Conservation (phyloP, 2,888 invertebrate species). For the Bellardia pandia region DNA sequence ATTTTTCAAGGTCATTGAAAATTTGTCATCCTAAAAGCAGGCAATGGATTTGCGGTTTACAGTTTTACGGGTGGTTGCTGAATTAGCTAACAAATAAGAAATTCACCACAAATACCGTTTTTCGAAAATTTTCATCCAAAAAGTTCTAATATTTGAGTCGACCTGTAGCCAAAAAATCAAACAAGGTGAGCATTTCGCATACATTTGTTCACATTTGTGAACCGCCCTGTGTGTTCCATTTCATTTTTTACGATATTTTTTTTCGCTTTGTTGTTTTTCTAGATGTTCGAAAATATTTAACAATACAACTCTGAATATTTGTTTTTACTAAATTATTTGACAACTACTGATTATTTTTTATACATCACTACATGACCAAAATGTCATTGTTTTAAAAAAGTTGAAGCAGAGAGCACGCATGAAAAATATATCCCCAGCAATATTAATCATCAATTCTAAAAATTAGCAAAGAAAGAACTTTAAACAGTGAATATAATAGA, state of each 20-base stretch:
- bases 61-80: no score
- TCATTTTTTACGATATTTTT: not conserved
- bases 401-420: constrained; percentile 40
- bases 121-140: no score
- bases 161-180: no score
- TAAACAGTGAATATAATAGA: constrained; percentile 32
- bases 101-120: no score
- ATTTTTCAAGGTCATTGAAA: no score
- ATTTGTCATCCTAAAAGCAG: no score
- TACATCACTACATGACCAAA: constrained; percentile 46
- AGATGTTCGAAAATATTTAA: constrained; percentile 12
- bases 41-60: no score
- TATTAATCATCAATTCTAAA: constrained; percentile 60
- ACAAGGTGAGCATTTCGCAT: no score
- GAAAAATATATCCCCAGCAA: constrained; percentile 37
- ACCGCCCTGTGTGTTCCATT: constrained; percentile 20
- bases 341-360: constrained; percentile 52
- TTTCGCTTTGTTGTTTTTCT: constrained; percentile 16
- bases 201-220: not conserved
- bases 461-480: constrained; percentile 31
- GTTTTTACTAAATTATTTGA: not conserved
- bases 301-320: constrained; percentile 51
- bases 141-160: no score
- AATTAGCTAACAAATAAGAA: no score
- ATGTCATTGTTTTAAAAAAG: constrained; percentile 56